Base-by-base conservation (phyloP, 2,113 vertebrate species). In the Mirounga angustirostris region DNA sequence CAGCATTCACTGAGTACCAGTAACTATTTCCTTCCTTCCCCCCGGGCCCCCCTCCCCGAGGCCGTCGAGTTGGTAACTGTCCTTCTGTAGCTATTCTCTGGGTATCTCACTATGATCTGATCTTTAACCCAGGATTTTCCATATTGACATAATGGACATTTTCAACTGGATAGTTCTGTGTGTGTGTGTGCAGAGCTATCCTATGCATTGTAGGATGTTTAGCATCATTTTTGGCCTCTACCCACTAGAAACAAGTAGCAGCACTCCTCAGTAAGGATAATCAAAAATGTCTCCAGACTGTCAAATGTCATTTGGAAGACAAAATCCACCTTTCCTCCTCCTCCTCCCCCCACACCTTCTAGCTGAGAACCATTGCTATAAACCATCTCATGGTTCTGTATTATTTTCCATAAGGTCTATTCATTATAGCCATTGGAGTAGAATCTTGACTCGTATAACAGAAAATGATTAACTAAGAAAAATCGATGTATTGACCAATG, bases 11-110 rank as follows among this genome's bases (percentile, higher is more conserved):
- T 36, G 33, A 63, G 2, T 4, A 52, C 4, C 7, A 6, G 2
- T 58, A 19, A 7, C 6, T 73, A 2, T 30, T 73, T 52, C 1
- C 19, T 87, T 2, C 14, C 9, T 59, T 19, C 16, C 3, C 9
- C 26, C 2, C 52, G 2, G 5, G 40, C 11, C 26, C 59, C 24
- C 26, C 1, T 5, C 12, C 61, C 63, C 12, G 11, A 46, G 14
- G 2, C 1, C 15, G 8, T n/a, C 0, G 0, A 58, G 19, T 2
- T 87, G 54, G 13, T 36, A 16, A 26, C 2, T 36, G 1, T 43
- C 24, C 15, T 18, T 36, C 28, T 33, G 2, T n/a, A 52, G 21
- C 15, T 43, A 13, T 91, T 24, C 4, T 96, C 28, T 56, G 5
- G 0, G 9, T 16, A 7, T 26, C 10, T 65, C 14, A 14, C 4